These are phyloP conservation scores for Chionis minor DNA, from an alignment of 2,113 vertebrate genomes.

Conservation along the genomic window DNA sequence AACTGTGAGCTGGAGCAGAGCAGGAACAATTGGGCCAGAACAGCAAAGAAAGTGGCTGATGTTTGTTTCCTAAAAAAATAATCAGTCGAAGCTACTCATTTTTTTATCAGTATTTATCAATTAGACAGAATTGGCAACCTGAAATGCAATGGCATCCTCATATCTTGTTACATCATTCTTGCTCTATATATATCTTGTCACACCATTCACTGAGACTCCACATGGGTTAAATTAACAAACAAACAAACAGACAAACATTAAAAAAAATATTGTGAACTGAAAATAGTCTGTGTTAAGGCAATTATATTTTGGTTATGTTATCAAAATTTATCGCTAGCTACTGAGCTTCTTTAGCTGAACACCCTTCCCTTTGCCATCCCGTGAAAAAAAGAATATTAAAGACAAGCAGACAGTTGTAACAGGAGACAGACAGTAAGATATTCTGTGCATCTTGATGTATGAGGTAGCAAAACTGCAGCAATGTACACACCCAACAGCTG, in stretches of 20 bases:
- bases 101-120: neutral
- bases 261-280: neutral
- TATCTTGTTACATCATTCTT: neutral
- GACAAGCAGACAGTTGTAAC: neutral
- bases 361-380: neutral
- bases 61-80: neutral
- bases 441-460: neutral
- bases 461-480: neutral
- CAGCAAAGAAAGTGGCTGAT: neutral
- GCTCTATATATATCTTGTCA: neutral
- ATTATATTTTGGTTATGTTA: neutral
- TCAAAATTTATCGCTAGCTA: neutral
- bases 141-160: neutral
- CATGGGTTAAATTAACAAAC: constrained; percentile 17
- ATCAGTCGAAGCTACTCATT: neutral
- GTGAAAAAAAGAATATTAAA: neutral
- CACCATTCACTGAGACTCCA: neutral
- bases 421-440: neutral
- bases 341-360: neutral
- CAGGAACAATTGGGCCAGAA: accelerated
- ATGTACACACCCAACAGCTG: neutral
- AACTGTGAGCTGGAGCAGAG: neutral
- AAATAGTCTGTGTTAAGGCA: neutral
- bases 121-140: neutral
- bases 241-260: neutral